phyloP scores from a whole-genome alignment of 2,888 invertebrate species.

The Conops quadrifasciatus region DNA sequence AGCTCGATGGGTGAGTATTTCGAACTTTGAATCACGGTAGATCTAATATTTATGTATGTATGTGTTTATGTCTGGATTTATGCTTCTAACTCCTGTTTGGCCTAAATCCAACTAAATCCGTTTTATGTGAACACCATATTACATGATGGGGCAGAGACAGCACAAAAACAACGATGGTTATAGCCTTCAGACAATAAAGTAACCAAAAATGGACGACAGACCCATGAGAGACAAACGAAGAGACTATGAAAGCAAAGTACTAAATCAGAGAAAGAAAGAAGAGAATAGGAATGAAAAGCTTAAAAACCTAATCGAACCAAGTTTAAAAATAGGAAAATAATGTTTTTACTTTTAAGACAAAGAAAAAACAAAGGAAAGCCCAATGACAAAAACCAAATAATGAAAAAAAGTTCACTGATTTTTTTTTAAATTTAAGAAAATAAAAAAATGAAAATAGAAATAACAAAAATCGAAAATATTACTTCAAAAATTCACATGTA shows the following conservation, averaged over 20 bases:
- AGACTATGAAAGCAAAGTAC: neutral
- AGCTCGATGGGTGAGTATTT: no score
- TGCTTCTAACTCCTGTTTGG: no score
- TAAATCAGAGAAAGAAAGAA: neutral
- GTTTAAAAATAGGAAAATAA: no score
- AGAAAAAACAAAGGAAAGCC: neutral
- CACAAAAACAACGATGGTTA: neutral
- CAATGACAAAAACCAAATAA: constrained; percentile 19
- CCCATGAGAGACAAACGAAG: neutral
- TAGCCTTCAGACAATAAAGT: constrained; percentile 1
- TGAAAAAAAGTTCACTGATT: constrained; percentile 26
- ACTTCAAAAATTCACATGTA: no score
- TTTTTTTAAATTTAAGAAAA: neutral
- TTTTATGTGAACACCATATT: no score
- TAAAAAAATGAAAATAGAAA: neutral
- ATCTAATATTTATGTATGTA: no score
- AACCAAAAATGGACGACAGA: constrained; percentile 15
- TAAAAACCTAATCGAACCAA: neutral
- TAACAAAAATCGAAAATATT: neutral
- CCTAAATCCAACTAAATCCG: no score
- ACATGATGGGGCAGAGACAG: neutral
- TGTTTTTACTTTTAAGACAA: neutral
- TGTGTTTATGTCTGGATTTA: no score
- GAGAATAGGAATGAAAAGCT: neutral
- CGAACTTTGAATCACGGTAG: no score